Conservation (phyloP, 2,888 invertebrate genomes). For the Drosophila atroscutellata region DNA sequence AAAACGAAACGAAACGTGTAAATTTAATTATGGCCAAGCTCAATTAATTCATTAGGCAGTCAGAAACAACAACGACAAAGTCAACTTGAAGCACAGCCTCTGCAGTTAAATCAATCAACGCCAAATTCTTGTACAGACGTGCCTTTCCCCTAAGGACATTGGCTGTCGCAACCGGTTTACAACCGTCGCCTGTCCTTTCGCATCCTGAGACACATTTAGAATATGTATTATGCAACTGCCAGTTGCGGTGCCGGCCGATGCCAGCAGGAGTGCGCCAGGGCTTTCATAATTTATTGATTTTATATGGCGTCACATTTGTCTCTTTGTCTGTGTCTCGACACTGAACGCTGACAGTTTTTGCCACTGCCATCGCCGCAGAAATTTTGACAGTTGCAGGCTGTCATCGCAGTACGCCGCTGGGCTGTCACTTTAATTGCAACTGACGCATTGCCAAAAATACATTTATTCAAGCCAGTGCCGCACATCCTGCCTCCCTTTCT, state of each 20-base stretch:
- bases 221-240: slow-evolving; percentile 70
- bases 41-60: slow-evolving; percentile 76
- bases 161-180: slow-evolving; percentile 60
- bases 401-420: slow-evolving; percentile 42
- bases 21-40: slow-evolving; percentile 73
- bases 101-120: slow-evolving; percentile 78
- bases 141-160: slow-evolving; percentile 68
- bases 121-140: slow-evolving; percentile 59
- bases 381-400: slow-evolving; percentile 67
- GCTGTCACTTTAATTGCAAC: slow-evolving; percentile 78
- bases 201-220: slow-evolving; percentile 63
- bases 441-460: slow-evolving; percentile 77
- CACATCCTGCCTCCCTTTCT: slow-evolving; percentile 21
- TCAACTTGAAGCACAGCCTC: slow-evolving; percentile 35
- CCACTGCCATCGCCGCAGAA: slow-evolving; percentile 60
- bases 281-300: slow-evolving; percentile 79
- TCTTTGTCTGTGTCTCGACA: slow-evolving; percentile 66
- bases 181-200: slow-evolving; percentile 20
- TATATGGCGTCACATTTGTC: slow-evolving; percentile 81
- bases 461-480: slow-evolving; percentile 14
- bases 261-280: slow-evolving; percentile 42
- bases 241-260: background rate
- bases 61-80: slow-evolving; percentile 15
- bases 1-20: slow-evolving; percentile 61
- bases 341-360: slow-evolving; percentile 73